These are phyloP conservation scores for Etheostoma nigrum DNA, from an alignment of 2,797 vertebrate genomes.

Conservation along the genomic window DNA sequence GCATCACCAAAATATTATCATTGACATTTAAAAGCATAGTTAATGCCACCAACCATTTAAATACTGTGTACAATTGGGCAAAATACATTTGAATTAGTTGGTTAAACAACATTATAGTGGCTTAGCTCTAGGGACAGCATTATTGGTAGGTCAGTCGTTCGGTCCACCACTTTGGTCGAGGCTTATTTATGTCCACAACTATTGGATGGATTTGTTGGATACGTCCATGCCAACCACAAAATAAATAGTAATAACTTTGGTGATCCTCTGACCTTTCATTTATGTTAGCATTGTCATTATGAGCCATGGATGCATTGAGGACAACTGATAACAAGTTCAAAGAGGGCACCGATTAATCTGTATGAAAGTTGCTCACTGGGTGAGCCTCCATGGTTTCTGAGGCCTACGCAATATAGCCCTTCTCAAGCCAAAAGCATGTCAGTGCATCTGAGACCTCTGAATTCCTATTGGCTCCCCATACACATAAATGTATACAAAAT, in stretches of 20 bases:
- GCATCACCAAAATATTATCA: conserved; percentile 35
- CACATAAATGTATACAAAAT: not conserved
- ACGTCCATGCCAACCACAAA: not conserved
- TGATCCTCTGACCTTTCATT: not conserved
- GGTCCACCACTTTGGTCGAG: not conserved
- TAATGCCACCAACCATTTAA: not conserved
- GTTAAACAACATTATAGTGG: not conserved
- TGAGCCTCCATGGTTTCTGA: not conserved
- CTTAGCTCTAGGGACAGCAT: not conserved
- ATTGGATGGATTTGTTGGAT: not conserved
- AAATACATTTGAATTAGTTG: conserved; percentile 9
- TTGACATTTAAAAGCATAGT: conserved; percentile 26
- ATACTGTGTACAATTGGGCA: not conserved
- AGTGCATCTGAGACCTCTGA: not conserved
- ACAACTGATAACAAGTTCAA: not conserved
- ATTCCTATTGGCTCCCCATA: not conserved
- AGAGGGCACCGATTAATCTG: not conserved
- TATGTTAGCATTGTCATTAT: not conserved
- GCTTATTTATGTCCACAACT: not conserved
- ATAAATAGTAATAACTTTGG: not conserved
- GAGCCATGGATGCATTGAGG: not conserved
- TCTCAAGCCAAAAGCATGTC: not conserved
- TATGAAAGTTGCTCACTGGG: not conserved
- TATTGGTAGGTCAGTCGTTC: not conserved
- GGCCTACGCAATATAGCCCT: not conserved